phyloP scores from a whole-genome alignment of 2,113 vertebrate species.

The Pomatostomus ruficeps region DNA sequence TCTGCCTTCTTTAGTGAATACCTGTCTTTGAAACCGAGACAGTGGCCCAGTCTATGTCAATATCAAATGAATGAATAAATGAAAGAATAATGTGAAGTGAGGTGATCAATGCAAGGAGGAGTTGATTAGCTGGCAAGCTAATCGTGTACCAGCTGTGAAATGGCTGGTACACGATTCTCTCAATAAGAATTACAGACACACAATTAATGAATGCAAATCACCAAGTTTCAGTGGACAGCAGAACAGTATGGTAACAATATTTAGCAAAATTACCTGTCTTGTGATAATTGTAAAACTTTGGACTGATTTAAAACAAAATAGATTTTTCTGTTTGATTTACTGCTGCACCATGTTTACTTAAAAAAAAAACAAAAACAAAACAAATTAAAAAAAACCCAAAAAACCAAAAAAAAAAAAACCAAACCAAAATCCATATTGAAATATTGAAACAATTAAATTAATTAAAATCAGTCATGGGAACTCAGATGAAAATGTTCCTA shows the following conservation, averaged over 20 bases:
- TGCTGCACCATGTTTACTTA: neutral
- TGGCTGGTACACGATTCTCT: neutral
- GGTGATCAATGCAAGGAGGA: neutral
- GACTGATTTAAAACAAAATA: neutral
- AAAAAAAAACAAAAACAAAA: neutral
- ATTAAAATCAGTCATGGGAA: neutral
- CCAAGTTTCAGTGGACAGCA: neutral
- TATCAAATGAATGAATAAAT: neutral
- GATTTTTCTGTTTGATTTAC: neutral
- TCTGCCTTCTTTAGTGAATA: no score
- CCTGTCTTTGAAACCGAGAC: no score
- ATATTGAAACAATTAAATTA: neutral
- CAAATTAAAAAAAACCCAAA: no score
- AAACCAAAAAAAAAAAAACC: no score
- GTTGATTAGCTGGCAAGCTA: neutral
- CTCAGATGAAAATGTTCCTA: neutral
- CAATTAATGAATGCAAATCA: neutral
- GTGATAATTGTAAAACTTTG: neutral
- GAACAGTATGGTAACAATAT: neutral
- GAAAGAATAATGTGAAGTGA: neutral
- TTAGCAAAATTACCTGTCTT: neutral
- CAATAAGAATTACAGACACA: neutral
- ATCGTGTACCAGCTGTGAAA: neutral
- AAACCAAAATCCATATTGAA: neutral
- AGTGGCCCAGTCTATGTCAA: neutral